These are phyloP conservation scores for Metopolophium dirhodum DNA, from an alignment of 1,140 invertebrate species.

Conservation along the genomic window DNA sequence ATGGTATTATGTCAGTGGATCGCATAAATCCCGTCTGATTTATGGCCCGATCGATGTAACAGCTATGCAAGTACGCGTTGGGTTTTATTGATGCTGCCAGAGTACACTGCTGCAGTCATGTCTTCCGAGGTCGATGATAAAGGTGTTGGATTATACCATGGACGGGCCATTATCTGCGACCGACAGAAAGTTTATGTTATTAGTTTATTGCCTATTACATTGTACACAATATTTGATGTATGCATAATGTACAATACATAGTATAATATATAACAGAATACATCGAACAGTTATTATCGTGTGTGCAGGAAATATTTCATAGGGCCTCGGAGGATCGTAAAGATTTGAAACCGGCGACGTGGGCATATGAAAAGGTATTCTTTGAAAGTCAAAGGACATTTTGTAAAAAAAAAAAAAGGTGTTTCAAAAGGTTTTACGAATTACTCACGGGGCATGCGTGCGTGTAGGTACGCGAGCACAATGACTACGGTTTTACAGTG, in stretches of 20 bases:
- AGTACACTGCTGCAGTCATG: too few species aligned
- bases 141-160: neutral
- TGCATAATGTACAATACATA: neutral
- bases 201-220: neutral
- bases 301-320: neutral
- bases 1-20: neutral
- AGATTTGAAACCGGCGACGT: neutral
- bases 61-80: neutral
- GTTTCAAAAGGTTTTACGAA: conserved; percentile 27
- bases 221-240: neutral
- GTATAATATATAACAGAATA: neutral
- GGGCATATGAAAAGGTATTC: neutral
- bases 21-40: neutral
- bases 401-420: neutral
- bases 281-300: neutral
- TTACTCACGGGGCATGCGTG: neutral
- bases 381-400: conserved; percentile 25
- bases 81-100: neutral
- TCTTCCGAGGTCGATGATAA: neutral
- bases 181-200: neutral
- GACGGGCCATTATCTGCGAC: neutral
- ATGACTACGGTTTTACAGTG: neutral
- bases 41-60: neutral
- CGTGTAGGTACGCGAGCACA: neutral
- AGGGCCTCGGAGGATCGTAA: neutral